phyloP scores from a whole-genome alignment of 2,797 vertebrate species.

The Hydrolagus colliei region DNA sequence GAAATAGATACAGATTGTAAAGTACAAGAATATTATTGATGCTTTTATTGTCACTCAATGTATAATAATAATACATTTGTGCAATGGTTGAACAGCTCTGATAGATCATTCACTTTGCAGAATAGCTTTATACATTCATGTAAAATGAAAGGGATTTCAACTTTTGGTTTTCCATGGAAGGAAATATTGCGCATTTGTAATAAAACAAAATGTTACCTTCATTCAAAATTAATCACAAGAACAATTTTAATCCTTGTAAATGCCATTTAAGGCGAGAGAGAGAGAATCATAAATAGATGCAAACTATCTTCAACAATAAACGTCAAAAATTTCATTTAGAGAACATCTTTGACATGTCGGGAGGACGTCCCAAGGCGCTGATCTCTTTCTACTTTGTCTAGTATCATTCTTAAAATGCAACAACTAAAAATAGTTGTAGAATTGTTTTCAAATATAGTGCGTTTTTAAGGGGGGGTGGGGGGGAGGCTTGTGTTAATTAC shows the following conservation, averaged over 20 bases:
- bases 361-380: too few species aligned
- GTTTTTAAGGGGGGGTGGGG: too few species aligned
- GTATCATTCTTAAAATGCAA: not conserved
- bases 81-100: not conserved
- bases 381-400: too few species aligned
- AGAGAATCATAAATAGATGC: too few species aligned
- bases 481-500: not conserved
- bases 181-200: not conserved
- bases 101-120: constrained; percentile 1
- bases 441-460: too few species aligned
- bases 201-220: not conserved
- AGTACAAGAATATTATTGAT: not conserved
- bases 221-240: not conserved
- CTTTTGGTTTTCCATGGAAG: not conserved
- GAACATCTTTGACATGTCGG: too few species aligned
- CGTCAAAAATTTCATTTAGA: too few species aligned
- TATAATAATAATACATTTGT: not conserved
- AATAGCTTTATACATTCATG: not conserved
- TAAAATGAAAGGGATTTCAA: not conserved
- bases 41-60: not conserved
- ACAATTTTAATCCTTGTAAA: not conserved
- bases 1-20: not conserved
- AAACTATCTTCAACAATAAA: too few species aligned
- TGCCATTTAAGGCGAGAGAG: not conserved
- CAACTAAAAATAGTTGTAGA: not conserved